Evolutionary conservation across 2,113 vertebrate genomes (phyloP).

Genomic region (Ailurus styani): DNA sequence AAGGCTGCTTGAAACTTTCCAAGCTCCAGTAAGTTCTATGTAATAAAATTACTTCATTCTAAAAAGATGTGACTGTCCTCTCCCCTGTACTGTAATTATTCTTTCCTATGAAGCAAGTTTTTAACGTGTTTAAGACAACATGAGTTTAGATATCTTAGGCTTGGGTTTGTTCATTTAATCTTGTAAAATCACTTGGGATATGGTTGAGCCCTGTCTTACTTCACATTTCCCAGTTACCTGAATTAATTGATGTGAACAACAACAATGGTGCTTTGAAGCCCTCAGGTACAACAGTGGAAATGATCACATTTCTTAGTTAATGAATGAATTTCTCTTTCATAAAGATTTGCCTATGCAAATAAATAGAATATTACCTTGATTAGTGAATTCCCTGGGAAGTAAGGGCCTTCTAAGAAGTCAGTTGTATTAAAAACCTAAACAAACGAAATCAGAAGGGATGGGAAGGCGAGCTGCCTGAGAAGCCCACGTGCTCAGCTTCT

Average conservation of each 20-base stretch:
- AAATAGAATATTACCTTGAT: conserved; percentile 58
- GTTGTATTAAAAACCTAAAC: conserved; percentile 40
- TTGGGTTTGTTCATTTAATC: background rate
- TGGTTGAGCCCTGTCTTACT: conserved; percentile 1
- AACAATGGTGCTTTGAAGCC: conserved; percentile 47
- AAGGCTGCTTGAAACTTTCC: background rate
- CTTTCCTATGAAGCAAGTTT: conserved; percentile 28
- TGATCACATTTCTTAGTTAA: conserved; percentile 54
- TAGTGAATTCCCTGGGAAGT: conserved; percentile 60
- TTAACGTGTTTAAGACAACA: conserved; percentile 44
- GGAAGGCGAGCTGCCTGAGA: conserved; percentile 9
- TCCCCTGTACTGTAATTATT: conserved; percentile 14
- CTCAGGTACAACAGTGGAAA: conserved; percentile 27
- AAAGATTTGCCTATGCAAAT: conserved; percentile 63
- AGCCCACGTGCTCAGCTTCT: background rate
- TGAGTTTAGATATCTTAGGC: background rate
- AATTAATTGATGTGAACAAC: conserved; percentile 53
- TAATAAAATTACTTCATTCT: conserved; percentile 35
- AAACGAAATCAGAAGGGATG: conserved; percentile 40
- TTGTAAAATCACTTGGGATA: conserved; percentile 44
- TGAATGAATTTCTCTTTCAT: conserved; percentile 55
- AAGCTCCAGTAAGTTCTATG: background rate
- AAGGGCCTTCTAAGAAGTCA: conserved; percentile 53
- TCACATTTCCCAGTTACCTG: conserved; percentile 46
- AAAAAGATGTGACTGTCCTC: background rate